Conservation (phyloP, 2,888 invertebrate genomes). For the Eupithecia exiguata region DNA sequence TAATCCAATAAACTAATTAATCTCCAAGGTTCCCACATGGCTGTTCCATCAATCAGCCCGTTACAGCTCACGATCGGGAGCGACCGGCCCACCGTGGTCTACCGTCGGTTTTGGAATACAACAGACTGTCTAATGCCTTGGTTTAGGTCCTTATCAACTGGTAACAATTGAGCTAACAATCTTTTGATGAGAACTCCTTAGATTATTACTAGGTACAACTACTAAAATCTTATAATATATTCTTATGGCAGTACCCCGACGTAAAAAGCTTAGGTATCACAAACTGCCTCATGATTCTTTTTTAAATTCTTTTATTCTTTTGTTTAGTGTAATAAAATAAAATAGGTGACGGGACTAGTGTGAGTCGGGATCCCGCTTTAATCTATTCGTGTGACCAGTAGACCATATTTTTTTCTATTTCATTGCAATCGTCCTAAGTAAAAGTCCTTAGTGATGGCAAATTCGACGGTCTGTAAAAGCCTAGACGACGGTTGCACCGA, state of each 20-base stretch:
- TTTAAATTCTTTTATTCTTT: no score
- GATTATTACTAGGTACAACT: no score
- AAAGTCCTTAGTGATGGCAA: background rate
- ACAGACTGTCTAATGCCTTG: background rate
- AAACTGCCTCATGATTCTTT: no score
- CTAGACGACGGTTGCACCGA: background rate
- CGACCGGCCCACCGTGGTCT: slow-evolving; percentile 13
- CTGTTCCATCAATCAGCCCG: slow-evolving; percentile 40
- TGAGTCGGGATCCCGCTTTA: no score
- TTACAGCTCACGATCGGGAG: slow-evolving; percentile 52
- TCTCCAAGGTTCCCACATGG: slow-evolving; percentile 47
- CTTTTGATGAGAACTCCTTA: no score
- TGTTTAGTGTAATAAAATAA: no score
- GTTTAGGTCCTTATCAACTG: background rate
- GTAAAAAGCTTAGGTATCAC: no score
- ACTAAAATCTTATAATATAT: no score
- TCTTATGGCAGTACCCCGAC: no score
- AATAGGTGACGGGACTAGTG: no score
- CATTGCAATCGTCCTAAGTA: background rate
- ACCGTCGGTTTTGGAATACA: background rate
- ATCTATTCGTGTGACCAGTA: background rate
- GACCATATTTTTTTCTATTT: background rate
- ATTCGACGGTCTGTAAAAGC: background rate
- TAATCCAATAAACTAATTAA: slow-evolving; percentile 32
- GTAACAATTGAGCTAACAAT: background rate